phyloP scores from a whole-genome alignment of 2,888 invertebrate species.

The Lymantria dispar region DNA sequence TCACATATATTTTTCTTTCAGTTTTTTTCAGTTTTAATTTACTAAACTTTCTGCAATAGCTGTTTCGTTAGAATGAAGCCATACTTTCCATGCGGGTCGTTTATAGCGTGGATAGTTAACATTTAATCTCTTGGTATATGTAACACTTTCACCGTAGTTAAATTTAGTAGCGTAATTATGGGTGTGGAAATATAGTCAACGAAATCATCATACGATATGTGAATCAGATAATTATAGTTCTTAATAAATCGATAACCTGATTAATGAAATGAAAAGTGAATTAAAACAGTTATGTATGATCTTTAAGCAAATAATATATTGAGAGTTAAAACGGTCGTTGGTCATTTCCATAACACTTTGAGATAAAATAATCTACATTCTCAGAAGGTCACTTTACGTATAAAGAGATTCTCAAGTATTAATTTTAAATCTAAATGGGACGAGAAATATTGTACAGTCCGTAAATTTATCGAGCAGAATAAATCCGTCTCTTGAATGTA shows the following conservation, averaged over 20 bases:
- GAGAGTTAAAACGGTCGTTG: too few species aligned
- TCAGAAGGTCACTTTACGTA: background rate
- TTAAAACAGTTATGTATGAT: too few species aligned
- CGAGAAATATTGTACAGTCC: background rate
- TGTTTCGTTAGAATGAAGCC: slow-evolving; percentile 29
- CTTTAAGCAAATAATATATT: too few species aligned
- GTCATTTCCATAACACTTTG: background rate
- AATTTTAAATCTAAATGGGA: background rate
- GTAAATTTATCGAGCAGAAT: background rate
- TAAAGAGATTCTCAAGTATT: background rate
- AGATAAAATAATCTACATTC: slow-evolving; percentile 1
- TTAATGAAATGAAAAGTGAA: background rate
- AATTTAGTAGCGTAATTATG: slow-evolving; percentile 40
- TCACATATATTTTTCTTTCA: background rate
- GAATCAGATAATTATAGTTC: slow-evolving; percentile 17
- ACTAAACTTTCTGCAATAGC: slow-evolving; percentile 12
- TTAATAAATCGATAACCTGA: slow-evolving; percentile 7
- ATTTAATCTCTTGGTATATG: slow-evolving; percentile 34
- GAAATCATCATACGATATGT: slow-evolving; percentile 27
- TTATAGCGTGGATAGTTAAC: slow-evolving; percentile 41
- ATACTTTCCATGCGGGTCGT: slow-evolving; percentile 44
- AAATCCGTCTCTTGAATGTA: slow-evolving; percentile 2
- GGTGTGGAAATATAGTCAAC: slow-evolving; percentile 31
- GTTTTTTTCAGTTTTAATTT: background rate
- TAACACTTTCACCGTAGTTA: slow-evolving; percentile 41